phyloP scores from a whole-genome alignment of 2,888 invertebrate genomes.

The Slavum lentiscoides region DNA sequence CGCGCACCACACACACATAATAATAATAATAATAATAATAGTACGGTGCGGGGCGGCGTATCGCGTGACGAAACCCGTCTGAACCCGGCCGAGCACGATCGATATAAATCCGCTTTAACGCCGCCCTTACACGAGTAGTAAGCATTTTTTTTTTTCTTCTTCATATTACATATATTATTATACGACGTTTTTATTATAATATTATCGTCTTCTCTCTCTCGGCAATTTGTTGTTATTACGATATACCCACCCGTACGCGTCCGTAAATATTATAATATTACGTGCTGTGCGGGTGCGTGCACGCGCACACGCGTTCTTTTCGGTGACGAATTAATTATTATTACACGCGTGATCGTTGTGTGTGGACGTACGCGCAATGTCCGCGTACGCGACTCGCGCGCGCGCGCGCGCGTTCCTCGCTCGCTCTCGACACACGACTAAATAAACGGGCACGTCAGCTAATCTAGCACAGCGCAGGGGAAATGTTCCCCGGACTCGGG shows the following conservation, averaged over 20 bases:
- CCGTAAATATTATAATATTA: no score
- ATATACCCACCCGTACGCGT: not conserved
- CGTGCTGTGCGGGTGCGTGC: conserved; percentile 16
- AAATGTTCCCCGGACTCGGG: no score
- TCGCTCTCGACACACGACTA: no score
- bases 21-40: no score
- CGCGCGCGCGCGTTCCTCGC: no score
- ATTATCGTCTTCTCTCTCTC: not conserved
- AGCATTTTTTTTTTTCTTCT: no score
- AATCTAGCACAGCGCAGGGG: no score
- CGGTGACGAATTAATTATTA: conserved; percentile 48
- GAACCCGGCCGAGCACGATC: conserved; percentile 33
- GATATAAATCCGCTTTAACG: conserved; percentile 45
- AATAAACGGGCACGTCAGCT: no score
- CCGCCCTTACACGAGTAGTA: not conserved
- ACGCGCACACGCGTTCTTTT: not conserved
- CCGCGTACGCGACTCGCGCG: not conserved
- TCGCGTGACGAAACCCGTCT: conserved; percentile 48
- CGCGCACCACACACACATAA: no score
- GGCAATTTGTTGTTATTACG: not conserved
- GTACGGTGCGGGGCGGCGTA: not conserved
- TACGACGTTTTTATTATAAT: conserved; percentile 21
- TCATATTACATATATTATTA: not conserved
- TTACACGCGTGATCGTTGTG: conserved; percentile 11
- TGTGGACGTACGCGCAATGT: not conserved